Evolutionary conservation across 2,113 vertebrate genomes (phyloP), one percentile per base, ranked within the genome.

Genomic region (Herpetotheres cachinnans): DNA sequence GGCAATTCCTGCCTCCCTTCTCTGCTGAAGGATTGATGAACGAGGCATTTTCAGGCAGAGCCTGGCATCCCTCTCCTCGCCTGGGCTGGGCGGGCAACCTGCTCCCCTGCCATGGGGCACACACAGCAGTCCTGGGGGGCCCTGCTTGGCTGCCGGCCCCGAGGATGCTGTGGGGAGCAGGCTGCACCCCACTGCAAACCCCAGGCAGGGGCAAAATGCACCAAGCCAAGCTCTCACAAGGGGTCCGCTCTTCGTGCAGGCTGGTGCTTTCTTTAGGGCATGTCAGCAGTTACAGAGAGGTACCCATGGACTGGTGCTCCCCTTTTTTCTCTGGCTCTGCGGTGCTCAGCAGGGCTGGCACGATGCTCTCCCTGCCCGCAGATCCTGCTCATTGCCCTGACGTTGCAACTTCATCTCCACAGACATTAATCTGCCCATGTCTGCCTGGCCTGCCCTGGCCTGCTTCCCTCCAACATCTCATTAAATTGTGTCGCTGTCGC

Each of bases 1-100:
- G 93, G 96, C 94, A 95, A 96, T 96, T 96, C 92, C 90, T 93
- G 92, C 82, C 85, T 90, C 92, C 87, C 71, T 69, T 3, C 86
- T 55, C 84, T 61, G 92, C 92, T 7, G 70, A 76, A 58, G 61
- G 88, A 82, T 11, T 88, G 96, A 93, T 69, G 79, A 93, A 79
- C 13, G 17, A 96, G 94, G 85, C 13, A 8, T 36, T 58, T 55
- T 34, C 96, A 88, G 87, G 25, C 66, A 76, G n/a, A 94, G 85
- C 90, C 61, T 16, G 44, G 63, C 16, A 0, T 86, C 78, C 49
- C 59, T 29, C 73, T 79, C 70, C 78, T 74, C 4, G 0, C 89
- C 78, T 16, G 56, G 80, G 56, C 89, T 70, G 85, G 72, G 40
- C 6, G 5, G 36, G 73, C 0, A 18, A 49, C 55, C 69, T 4